Evolutionary conservation across 92 coral and sea anemone species (phyloP), one percentile per base, ranked within the genome.

Genomic region (Zoanthus sansibaricus): DNA sequence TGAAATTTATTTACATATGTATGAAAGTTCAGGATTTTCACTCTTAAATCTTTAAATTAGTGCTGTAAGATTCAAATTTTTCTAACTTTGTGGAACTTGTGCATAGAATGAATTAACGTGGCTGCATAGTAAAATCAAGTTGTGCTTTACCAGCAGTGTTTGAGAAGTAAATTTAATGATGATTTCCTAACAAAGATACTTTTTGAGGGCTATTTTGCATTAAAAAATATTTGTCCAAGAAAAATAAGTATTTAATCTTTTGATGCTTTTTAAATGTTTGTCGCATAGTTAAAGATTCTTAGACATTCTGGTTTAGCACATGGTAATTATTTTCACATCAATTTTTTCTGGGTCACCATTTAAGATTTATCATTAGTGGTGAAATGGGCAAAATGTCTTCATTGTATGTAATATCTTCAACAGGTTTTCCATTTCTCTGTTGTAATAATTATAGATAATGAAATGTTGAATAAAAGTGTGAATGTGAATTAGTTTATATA

Each of bases 401-500:
- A 83, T 11, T 83, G 77, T 68, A 68, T 82, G 77, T 69, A 68
- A 47, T 45, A 48, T 21, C 84, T 17, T 15, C 76, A 68, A 82
- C 77, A 82, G 70, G 58, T 71, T 71, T 52, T 45, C 61, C 82
- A 52, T 83, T 66, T 64, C 86, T 87, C 86, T 90, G 93, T 87
- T 90, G 93, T 90, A 90, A 62, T 62, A 62, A 88, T 90, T 83
- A 90, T 87, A 87, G 90, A 90, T 62, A 78, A 79, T 79, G 79
- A 75, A 87, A 83, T 79, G 88, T 82, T 91, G 91, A 91, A 91
- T 91, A 88, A 91, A 86, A 88, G 67, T 90, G 93, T 87, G 93
- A 61, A 86, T 77, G 87, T 70, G 46, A 78, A 37, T 37, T 37
- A 37, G 42, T 37, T 37, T 37, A 4, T 37, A 37, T 37, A 4